Conservation (phyloP, 2,797 vertebrate genomes). For the Bradypodion pumilum region DNA sequence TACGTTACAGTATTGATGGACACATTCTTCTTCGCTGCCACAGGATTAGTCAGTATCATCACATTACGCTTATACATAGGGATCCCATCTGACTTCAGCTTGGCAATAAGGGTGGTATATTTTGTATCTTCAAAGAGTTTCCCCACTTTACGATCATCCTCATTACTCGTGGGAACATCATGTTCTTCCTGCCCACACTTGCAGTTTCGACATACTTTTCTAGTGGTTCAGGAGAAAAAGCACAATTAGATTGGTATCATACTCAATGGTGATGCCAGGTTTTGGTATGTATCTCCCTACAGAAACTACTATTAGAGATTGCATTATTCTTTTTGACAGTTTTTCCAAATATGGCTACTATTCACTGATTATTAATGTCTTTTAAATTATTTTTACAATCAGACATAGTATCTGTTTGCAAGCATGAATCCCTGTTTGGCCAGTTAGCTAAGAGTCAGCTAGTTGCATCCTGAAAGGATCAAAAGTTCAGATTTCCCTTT, state of each 20-base stretch:
- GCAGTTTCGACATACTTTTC: constrained; percentile 97
- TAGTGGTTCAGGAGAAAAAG: constrained; percentile 60
- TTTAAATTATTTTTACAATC: too few species aligned
- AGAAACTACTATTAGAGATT: too few species aligned
- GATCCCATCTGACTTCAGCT: constrained; percentile 90
- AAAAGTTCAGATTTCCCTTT: too few species aligned
- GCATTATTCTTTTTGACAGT: too few species aligned
- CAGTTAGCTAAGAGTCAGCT: too few species aligned
- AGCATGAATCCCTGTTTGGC: too few species aligned
- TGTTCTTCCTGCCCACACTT: constrained; percentile 95
- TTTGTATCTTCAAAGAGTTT: constrained; percentile 96
- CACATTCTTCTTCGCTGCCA: constrained; percentile 83
- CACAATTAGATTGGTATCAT: neutral
- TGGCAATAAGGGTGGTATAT: constrained; percentile 93
- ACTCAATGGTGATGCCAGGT: too few species aligned
- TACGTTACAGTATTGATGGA: constrained; percentile 89
- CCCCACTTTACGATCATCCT: constrained; percentile 95
- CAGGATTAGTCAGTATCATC: constrained; percentile 83
- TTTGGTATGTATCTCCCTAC: too few species aligned
- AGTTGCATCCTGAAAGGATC: too few species aligned
- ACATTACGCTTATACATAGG: constrained; percentile 87
- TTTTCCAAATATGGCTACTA: too few species aligned
- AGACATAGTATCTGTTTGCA: too few species aligned
- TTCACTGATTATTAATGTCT: too few species aligned
- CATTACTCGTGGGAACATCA: constrained; percentile 85